Evolutionary conservation across 2,888 invertebrate genomes (phyloP).

Genomic region (Taphrorychus bicolor): DNA sequence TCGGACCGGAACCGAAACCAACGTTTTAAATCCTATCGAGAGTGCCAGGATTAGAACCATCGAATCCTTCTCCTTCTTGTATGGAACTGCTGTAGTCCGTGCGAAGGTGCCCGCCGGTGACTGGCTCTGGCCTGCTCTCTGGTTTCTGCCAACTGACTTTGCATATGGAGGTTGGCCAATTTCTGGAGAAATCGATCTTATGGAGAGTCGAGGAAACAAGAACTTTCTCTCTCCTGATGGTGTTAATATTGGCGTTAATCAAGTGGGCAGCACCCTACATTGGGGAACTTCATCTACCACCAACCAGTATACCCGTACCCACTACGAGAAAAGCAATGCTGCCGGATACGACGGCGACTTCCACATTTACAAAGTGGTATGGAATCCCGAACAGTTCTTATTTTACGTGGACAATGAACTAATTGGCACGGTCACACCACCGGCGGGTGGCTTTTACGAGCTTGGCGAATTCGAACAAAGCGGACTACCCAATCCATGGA

Average conservation of each 20-base stretch:
- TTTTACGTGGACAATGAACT: constrained; percentile 65
- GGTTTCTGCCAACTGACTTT: constrained; percentile 72
- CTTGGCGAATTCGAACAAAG: constrained; percentile 60
- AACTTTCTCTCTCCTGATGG: constrained; percentile 48
- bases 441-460: constrained; percentile 47
- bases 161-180: constrained; percentile 73
- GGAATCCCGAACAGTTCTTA: constrained; percentile 65
- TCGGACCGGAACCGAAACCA: constrained; percentile 62
- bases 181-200: constrained; percentile 76
- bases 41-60: constrained; percentile 71
- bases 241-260: constrained; percentile 64
- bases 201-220: constrained; percentile 71
- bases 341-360: constrained; percentile 65
- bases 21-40: constrained; percentile 66
- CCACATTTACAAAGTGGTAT: constrained; percentile 71
- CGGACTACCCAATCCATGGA: constrained; percentile 66
- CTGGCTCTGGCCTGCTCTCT: constrained; percentile 76
- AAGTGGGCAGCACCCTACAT: constrained; percentile 69
- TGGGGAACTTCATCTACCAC: constrained; percentile 66
- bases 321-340: constrained; percentile 57
- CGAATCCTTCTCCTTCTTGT: constrained; percentile 70
- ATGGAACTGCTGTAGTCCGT: constrained; percentile 69
- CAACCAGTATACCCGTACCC: constrained; percentile 56
- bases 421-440: constrained; percentile 63
- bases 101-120: constrained; percentile 76